Evolutionary conservation across 2,888 invertebrate genomes (phyloP).

Genomic region (Brachyptera putata): DNA sequence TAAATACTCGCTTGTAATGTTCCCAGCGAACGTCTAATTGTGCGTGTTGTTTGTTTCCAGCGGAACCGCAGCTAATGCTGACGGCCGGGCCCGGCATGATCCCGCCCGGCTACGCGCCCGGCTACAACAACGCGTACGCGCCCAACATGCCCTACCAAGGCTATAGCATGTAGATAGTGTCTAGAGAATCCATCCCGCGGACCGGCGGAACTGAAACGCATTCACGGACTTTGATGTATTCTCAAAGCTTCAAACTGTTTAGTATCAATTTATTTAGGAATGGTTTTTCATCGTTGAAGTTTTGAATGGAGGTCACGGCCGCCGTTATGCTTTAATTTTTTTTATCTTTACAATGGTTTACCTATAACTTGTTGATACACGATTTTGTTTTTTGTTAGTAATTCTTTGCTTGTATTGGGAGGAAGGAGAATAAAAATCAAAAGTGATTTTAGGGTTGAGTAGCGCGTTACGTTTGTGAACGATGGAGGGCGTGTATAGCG

Average conservation of each 20-base stretch:
- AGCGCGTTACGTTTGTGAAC: too few relatives aligned
- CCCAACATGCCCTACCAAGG: constrained; percentile 57
- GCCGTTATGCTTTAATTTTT: background rate
- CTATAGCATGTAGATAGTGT: constrained; percentile 63
- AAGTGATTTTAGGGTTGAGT: background rate
- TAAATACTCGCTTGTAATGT: too few relatives aligned
- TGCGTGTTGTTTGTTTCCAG: constrained; percentile 39
- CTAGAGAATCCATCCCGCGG: too few relatives aligned
- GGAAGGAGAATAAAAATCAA: background rate
- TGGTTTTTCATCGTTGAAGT: background rate
- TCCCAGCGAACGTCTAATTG: too few relatives aligned
- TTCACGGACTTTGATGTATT: background rate
- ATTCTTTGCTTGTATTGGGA: background rate
- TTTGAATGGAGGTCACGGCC: background rate
- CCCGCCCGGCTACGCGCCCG: constrained; percentile 52
- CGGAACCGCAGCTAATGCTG: constrained; percentile 96
- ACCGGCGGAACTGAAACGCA: too few relatives aligned
- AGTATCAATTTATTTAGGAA: background rate
- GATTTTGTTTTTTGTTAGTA: background rate
- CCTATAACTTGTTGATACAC: background rate
- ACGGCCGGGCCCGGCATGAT: constrained; percentile 85
- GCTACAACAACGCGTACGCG: constrained; percentile 45
- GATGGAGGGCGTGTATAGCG: too few relatives aligned
- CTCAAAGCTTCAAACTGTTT: background rate
- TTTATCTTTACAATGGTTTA: background rate